Evolutionary conservation across 2,113 vertebrate species (phyloP).

Genomic region (Megaceryle torquata): DNA sequence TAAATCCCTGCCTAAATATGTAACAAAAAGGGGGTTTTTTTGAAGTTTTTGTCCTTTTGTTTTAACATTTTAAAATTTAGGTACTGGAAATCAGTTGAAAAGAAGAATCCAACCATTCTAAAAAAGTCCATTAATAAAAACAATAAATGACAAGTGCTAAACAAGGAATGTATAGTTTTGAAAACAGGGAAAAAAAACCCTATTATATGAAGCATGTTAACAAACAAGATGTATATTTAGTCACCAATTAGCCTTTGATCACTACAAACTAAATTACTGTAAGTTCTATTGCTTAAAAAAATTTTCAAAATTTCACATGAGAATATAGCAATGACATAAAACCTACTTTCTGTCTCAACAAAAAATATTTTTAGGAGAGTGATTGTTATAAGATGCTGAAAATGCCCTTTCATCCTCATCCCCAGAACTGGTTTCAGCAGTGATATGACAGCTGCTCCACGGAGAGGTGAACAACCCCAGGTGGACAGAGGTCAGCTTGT

Average conservation of each 20-base stretch:
- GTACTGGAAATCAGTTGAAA: not conserved
- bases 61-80: not conserved
- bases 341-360: not conserved
- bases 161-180: not conserved
- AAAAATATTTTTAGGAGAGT: not conserved
- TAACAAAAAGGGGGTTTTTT: rapidly evolving
- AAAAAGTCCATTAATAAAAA: not conserved
- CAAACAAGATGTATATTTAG: not conserved
- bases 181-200: not conserved
- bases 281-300: not conserved
- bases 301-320: not conserved
- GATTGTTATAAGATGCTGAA: not conserved
- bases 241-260: not conserved
- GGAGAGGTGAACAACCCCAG: not conserved
- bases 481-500: not conserved
- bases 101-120: not conserved
- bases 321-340: not conserved
- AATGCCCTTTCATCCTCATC: not conserved
- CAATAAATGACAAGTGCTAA: not conserved
- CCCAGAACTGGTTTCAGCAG: not conserved
- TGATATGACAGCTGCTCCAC: not conserved
- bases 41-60: not conserved
- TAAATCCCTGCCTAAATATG: not conserved
- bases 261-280: not conserved
- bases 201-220: not conserved